Base-by-base conservation (phyloP, 2,113 vertebrate genomes). In the Osmerus eperlanus region DNA sequence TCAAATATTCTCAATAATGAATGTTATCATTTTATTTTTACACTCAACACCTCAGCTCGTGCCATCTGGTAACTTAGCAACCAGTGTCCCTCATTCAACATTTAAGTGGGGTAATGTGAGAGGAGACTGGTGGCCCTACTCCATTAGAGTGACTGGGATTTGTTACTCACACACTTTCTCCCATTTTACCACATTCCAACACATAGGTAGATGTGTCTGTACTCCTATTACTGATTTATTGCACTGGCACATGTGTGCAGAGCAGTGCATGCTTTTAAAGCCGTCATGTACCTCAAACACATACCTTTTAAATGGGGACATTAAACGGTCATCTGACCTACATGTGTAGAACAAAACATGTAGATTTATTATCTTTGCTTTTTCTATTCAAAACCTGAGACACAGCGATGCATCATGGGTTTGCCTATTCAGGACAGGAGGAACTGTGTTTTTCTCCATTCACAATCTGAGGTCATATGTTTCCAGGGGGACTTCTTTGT, bases 71-170 rank as follows among this genome's bases (percentile, higher is more conserved):
- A 86, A 77, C 89, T 76, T 87, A 85, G 90, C 85, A 89, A 92
- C 87, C 13, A 18, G 69, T 54, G 67, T 67, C 64, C 73, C 82
- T 88, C 88, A 91, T 91, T 85, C 85, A 91, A 86, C 82, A 87
- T 91, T 88, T 88, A 91, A 84, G 84, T 36, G 70, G 76, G 54
- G 89, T 77, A 92, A 92, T 71, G 9, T 68, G 86, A 92, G 87
- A 84, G 15, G 81, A 59, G 58, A 55, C 69, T 65, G 15, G 74
- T 54, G 81, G 78, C 78, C 68, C 65, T 76, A 25, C 32, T 75
- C 65, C 63, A 60, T 62, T 53, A 83, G 76, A 64, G 73, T 65
- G 81, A 86, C 82, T 68, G 71, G 84, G 80, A 89, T 89, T 90
- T 86, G 83, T 83, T 83, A 32, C 28, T 71, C 73, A 83, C 59